Percentiles rank a stretch among this genome's conserved stretches.
Conservation (phyloP, 2,113 vertebrate species). For the Notothenia rossii region DNA sequence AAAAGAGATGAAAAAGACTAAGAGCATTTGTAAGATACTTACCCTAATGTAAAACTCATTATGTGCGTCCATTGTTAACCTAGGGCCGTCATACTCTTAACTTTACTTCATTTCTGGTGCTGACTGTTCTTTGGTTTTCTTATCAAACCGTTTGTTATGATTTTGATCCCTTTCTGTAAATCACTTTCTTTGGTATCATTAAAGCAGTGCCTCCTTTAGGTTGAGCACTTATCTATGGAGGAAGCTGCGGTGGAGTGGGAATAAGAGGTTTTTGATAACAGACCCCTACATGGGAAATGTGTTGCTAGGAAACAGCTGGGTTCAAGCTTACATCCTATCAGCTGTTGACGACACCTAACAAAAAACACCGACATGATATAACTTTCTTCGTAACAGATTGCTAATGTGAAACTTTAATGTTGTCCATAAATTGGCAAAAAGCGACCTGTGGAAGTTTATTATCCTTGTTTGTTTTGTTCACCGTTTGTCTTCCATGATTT, state of each 20-base stretch:
- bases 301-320: conserved; percentile 60
- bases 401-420: conserved; percentile 5
- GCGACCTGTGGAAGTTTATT: not conserved
- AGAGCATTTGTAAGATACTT: not conserved
- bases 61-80: not conserved
- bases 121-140: not conserved
- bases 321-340: conserved; percentile 39
- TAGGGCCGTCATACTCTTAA: not conserved
- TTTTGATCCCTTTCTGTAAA: not conserved
- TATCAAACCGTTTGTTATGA: no score
- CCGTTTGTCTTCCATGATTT: not conserved
- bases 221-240: conserved; percentile 10
- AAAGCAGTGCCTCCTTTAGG: not conserved
- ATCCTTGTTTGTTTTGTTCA: not conserved
- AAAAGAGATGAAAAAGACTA: not conserved
- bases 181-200: not conserved
- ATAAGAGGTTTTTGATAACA: conserved; percentile 26
- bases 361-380: conserved; percentile 1
- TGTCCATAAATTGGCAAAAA: not conserved
- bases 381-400: conserved; percentile 8
- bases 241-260: not conserved
- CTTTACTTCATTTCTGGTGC: not conserved
- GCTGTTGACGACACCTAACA: conserved; percentile 24
- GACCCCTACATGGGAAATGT: conserved; percentile 27
- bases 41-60: not conserved